Conservation (phyloP, 2,113 vertebrate genomes). For the Oenanthe melanoleuca region DNA sequence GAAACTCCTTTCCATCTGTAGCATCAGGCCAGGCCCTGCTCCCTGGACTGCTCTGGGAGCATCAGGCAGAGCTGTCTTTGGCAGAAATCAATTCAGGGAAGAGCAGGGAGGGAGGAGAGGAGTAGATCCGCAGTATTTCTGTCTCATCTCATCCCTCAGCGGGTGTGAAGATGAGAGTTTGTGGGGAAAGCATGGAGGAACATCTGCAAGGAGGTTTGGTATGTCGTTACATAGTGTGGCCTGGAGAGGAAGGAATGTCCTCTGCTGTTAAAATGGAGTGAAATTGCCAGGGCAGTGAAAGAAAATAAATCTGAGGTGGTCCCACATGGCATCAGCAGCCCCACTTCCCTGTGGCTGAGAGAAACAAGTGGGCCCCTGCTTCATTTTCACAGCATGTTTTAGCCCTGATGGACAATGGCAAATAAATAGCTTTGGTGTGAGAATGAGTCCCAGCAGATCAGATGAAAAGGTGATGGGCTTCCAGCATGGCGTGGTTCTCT, state of each 20-base stretch:
- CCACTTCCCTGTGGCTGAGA: neutral
- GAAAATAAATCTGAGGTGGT: neutral
- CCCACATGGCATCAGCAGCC: neutral
- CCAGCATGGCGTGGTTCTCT: rapidly evolving
- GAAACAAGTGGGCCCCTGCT: neutral
- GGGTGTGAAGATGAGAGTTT: rapidly evolving
- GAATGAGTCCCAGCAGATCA: neutral
- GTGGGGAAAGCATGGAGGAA: neutral
- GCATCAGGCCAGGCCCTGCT: neutral
- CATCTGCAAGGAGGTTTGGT: neutral
- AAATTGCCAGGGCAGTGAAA: neutral
- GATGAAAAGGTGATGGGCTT: neutral
- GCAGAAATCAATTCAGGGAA: neutral
- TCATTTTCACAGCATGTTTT: neutral
- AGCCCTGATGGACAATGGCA: neutral
- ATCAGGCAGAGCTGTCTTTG: neutral
- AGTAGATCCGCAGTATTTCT: neutral
- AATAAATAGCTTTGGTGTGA: neutral
- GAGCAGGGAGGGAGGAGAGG: neutral
- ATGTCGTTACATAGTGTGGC: rapidly evolving
- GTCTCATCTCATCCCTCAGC: neutral
- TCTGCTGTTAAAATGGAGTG: neutral
- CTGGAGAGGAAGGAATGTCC: neutral
- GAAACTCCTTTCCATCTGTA: constrained; percentile 44
- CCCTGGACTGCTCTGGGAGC: neutral